Conservation (phyloP, 2,888 invertebrate genomes). For the Hirtodrosophila cameraria region DNA sequence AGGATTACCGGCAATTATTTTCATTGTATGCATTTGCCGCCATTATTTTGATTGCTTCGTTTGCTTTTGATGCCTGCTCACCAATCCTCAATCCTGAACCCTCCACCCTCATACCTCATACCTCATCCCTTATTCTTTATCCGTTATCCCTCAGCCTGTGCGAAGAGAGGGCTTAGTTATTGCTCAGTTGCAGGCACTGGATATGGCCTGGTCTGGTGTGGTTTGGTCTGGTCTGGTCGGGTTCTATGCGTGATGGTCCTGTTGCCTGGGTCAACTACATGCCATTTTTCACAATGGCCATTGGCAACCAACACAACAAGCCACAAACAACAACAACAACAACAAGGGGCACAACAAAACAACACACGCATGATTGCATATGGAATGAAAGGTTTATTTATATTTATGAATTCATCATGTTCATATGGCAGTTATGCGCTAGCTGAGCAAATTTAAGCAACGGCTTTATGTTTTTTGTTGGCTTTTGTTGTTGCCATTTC, state of each 20-base stretch:
- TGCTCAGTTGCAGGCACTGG: slow-evolving; percentile 12
- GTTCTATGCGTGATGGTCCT: no score
- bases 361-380: slow-evolving; percentile 67
- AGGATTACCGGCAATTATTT: slow-evolving; percentile 80
- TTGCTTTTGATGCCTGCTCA: slow-evolving; percentile 57
- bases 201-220: neutral
- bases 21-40: slow-evolving; percentile 75
- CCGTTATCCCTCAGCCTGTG: neutral
- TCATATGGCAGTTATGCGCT: slow-evolving; percentile 34
- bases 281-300: slow-evolving; percentile 49
- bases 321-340: slow-evolving; percentile 2
- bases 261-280: slow-evolving; percentile 35
- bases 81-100: neutral
- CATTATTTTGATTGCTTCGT: slow-evolving; percentile 79
- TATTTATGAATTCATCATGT: slow-evolving; percentile 76
- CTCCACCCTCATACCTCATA: neutral
- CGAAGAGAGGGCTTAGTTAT: slow-evolving; percentile 30
- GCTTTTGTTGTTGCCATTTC: slow-evolving; percentile 24
- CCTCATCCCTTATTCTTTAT: no score
- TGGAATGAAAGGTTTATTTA: slow-evolving; percentile 71
- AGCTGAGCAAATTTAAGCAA: slow-evolving; percentile 41
- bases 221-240: neutral
- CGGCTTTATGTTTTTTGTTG: slow-evolving; percentile 6
- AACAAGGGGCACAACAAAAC: slow-evolving; percentile 9
- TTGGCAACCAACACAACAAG: slow-evolving; percentile 14